These are phyloP conservation scores for Sycobia sp. DNA, from an alignment of 1,140 invertebrate species.

Conservation along the genomic window DNA sequence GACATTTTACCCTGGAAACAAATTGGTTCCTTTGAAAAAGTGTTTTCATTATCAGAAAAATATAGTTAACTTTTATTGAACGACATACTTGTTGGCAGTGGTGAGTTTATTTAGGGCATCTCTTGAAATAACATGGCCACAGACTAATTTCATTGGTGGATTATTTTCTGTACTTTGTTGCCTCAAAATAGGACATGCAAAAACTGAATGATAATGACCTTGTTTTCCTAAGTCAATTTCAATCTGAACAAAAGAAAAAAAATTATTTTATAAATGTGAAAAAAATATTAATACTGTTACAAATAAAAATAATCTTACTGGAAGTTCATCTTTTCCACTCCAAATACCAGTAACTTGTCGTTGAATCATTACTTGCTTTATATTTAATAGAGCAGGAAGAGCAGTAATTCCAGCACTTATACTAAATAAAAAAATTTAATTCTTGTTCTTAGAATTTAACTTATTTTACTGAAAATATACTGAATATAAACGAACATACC, in stretches of 20 bases:
- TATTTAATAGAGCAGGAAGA: conserved; percentile 90
- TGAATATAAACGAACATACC: too few species aligned
- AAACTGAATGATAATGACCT: conserved; percentile 94
- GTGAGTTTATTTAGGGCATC: conserved; percentile 96
- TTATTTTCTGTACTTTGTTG: conserved; percentile 96
- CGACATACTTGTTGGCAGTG: conserved; percentile 85
- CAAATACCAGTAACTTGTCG: conserved; percentile 92
- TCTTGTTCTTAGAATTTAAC: too few species aligned
- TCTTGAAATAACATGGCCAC: conserved; percentile 97
- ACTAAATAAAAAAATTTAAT: conserved; percentile 52
- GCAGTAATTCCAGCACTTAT: conserved; percentile 92
- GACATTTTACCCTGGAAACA: conserved; percentile 90
- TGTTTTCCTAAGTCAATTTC: conserved; percentile 89
- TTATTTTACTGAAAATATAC: too few species aligned
- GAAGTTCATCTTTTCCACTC: conserved; percentile 94
- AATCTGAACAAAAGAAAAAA: conserved; percentile 66
- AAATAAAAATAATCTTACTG: conserved; percentile 66
- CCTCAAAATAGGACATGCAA: conserved; percentile 96
- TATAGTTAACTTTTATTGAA: conserved; percentile 36
- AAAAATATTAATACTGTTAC: conserved; percentile 11
- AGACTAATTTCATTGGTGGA: conserved; percentile 95
- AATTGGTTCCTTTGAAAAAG: conserved; percentile 55
- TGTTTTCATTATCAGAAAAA: conserved; percentile 49
- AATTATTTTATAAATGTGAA: conserved; percentile 14
- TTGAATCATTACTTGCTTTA: conserved; percentile 95